Conservation (phyloP, 2,113 vertebrate species). For the Anolis sagrei region DNA sequence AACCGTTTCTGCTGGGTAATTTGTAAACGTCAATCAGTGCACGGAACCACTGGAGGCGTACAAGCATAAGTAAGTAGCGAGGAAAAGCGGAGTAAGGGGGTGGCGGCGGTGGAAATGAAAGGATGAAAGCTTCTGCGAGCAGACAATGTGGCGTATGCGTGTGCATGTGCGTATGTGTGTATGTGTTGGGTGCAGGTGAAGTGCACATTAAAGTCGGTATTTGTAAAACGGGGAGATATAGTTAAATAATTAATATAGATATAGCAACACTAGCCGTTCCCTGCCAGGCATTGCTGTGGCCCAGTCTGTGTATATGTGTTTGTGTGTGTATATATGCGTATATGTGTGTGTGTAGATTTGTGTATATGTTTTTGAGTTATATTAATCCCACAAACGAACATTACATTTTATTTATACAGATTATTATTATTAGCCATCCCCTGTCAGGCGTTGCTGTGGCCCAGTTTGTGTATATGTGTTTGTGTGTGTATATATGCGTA, state of each 20-base stretch:
- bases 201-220: conserved; percentile 16
- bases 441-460: no score
- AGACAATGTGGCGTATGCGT: conserved; percentile 52
- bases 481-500: no score
- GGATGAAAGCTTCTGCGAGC: conserved; percentile 77
- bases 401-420: no score
- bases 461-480: no score
- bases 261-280: no score
- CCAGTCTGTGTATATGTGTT: no score
- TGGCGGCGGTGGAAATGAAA: conserved; percentile 55
- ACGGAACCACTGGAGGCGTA: conserved; percentile 83
- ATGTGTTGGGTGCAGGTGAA: not conserved
- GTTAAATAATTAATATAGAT: no score
- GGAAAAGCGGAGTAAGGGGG: conserved; percentile 64
- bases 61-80: conserved; percentile 67
- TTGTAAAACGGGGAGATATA: no score
- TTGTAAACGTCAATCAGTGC: conserved; percentile 99
- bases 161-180: not conserved
- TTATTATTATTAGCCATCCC: no score
- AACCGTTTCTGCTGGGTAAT: conserved; percentile 97
- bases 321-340: not conserved
- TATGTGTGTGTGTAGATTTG: not conserved
- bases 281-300: no score
- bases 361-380: no score
- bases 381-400: no score